Base-by-base conservation (phyloP, 2,113 vertebrate genomes). In the Macaca mulatta region DNA sequence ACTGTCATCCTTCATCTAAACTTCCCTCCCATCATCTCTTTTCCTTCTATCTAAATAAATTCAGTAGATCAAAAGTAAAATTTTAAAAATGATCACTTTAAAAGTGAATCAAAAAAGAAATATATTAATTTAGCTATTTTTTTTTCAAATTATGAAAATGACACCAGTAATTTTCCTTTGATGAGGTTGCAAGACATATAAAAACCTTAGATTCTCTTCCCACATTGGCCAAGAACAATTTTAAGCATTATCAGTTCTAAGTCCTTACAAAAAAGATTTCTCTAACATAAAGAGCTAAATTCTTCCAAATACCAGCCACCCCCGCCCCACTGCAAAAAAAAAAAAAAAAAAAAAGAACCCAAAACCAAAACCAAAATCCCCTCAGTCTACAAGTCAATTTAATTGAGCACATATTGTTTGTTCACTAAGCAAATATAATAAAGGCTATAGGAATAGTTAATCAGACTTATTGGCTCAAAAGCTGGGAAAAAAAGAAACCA, bases 121-220 rank as follows among this genome's bases (percentile, higher is more conserved):
- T 11, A 90, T 81, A 75, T n/a, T 57, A 91, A 94, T 32, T 50
- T 48, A 45, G 35, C 16, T 88, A 2, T 14, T 8, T 90, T 69
- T 93, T 93, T 83, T 38, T 12, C 82, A 82, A 96, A 92, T 55
- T 32, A 45, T 23, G 6, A 67, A 90, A 95, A 93, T 25, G 5
- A 77, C 59, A 0, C 32, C 55, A 75, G 12, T 23, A 50, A 22
- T 57, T 80, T 83, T 78, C 38, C 61, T 95, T 89, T 82, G 52
- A 43, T 20, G 30, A 35, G 43, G 16, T 32, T 88, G 35, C 5
- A 88, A 93, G 45, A 83, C 9, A 59, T 74, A 50, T 2, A 8
- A 84, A 74, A 94, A 67, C 8, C 52, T 91, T 59, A 94, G 30
- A 90, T 89, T 97, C 22, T 89, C 59, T 92, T 81, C 40, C 86